phyloP scores from a whole-genome alignment of 2,113 vertebrate genomes.

The Diglossa brunneiventris region DNA sequence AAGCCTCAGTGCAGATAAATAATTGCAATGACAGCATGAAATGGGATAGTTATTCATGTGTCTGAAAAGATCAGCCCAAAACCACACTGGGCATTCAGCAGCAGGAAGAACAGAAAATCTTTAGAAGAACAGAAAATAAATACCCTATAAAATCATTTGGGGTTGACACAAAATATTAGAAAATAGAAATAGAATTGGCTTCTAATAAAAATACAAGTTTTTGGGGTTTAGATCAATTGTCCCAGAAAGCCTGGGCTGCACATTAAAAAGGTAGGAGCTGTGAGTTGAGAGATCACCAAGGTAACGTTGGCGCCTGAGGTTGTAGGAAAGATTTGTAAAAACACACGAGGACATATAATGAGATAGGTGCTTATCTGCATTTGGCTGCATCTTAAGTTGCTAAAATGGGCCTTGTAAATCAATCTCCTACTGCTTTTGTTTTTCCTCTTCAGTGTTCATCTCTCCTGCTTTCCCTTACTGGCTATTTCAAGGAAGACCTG shows the following conservation, averaged over 20 bases:
- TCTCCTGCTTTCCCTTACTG: not conserved
- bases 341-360: not conserved
- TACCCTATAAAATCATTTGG: not conserved
- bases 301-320: not conserved
- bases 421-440: constrained; percentile 20
- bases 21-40: constrained; percentile 62
- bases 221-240: not conserved
- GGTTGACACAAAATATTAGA: not conserved
- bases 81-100: constrained; percentile 19
- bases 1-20: constrained; percentile 30
- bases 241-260: not conserved
- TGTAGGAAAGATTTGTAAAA: constrained; percentile 42
- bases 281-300: not conserved
- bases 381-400: constrained; percentile 45
- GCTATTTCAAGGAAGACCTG: not conserved
- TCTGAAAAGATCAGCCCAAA: constrained; percentile 45
- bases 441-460: not conserved
- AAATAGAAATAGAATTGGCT: not conserved
- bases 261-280: not conserved
- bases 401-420: constrained; percentile 52
- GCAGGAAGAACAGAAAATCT: not conserved
- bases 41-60: constrained; percentile 49
- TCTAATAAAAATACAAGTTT: not conserved
- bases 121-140: not conserved
- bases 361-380: constrained; percentile 40